Conservation (phyloP, 2,797 vertebrate species). For the Moxostoma hubbsi region DNA sequence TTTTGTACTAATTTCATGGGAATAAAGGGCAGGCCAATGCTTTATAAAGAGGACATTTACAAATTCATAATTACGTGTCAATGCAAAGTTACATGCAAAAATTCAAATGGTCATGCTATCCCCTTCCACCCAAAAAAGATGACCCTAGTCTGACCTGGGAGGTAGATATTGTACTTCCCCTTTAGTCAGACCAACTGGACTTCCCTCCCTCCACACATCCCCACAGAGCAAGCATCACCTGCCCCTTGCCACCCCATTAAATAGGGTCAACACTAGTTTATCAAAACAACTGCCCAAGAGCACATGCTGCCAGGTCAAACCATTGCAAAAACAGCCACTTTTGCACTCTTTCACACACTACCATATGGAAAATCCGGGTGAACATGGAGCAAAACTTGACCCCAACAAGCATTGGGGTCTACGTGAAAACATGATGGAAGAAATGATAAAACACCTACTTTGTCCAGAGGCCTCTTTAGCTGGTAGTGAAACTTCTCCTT, state of each 20-base stretch:
- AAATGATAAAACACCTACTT: slow-evolving; percentile 80
- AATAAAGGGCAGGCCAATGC: no score
- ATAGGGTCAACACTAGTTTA: slow-evolving; percentile 72
- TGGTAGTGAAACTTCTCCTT: slow-evolving; percentile 93
- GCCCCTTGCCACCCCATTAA: slow-evolving; percentile 55
- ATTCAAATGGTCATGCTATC: no score
- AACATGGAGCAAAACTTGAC: slow-evolving; percentile 42
- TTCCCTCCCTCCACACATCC: slow-evolving; percentile 41
- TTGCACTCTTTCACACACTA: slow-evolving; percentile 33
- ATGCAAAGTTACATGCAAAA: no score
- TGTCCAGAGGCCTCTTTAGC: slow-evolving; percentile 84
- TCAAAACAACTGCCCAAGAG: slow-evolving; percentile 65
- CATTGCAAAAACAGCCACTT: slow-evolving; percentile 19
- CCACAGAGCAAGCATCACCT: slow-evolving; percentile 70
- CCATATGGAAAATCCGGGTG: slow-evolving; percentile 26
- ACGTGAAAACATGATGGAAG: slow-evolving; percentile 16
- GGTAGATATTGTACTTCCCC: slow-evolving; percentile 73
- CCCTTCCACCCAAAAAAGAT: background rate
- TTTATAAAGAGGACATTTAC: no score
- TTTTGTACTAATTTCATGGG: no score
- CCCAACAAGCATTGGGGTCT: background rate
- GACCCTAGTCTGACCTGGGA: slow-evolving; percentile 71
- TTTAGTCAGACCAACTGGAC: slow-evolving; percentile 73
- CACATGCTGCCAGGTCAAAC: slow-evolving; percentile 24
- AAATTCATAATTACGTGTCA: no score